Evolutionary conservation across 2,888 invertebrate genomes (phyloP), one percentile per base, ranked within the genome.

Genomic region (Tetragnatha montana): DNA sequence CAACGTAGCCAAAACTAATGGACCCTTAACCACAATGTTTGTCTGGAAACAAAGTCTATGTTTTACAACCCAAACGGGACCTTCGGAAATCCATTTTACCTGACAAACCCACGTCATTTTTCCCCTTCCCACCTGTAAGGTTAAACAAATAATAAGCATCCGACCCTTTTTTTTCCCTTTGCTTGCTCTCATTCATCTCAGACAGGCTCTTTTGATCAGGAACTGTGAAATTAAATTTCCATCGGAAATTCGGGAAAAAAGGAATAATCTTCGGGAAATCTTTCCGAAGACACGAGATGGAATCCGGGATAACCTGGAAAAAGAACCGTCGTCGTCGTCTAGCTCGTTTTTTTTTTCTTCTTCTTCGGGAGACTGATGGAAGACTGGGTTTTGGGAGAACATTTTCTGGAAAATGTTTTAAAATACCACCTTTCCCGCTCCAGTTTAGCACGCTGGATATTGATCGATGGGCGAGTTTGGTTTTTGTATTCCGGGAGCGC

Each of bases 221-320:
- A 47, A 19, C 49, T 35, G 76, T 76, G 76, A 75, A 84, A 84
- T 84, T 76, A 84, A 84, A 75, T 84, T 84, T 84, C 84, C 84
- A 76, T 83, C 69, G 75, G 76, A 84, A 84, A 49, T 68, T 60
- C 35, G 21, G 84, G 76, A 69, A 21, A 6, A 73, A 74, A n/a
- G 21, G 69, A 84, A 76, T 68, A 69, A 84, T 76, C 69, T 76
- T 84, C 76, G 49, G 49, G 69, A 76, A 84, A 83, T 83, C 75
- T 83, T 75, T 71, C 50, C n/a, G 69, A 50, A 81, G 21, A 81
- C 49, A 22, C 21, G 14, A 78, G 51, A 35, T 82, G 17, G 51
- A 74, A 82, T 50, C 21, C 14, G 8, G 12, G n/a, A 6, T 12
- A 35, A 14, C 14, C 3, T 19, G 51, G 51, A 60, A 79, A 17